Conservation (phyloP, 2,888 invertebrate genomes). For the Clepsis dumicolana region DNA sequence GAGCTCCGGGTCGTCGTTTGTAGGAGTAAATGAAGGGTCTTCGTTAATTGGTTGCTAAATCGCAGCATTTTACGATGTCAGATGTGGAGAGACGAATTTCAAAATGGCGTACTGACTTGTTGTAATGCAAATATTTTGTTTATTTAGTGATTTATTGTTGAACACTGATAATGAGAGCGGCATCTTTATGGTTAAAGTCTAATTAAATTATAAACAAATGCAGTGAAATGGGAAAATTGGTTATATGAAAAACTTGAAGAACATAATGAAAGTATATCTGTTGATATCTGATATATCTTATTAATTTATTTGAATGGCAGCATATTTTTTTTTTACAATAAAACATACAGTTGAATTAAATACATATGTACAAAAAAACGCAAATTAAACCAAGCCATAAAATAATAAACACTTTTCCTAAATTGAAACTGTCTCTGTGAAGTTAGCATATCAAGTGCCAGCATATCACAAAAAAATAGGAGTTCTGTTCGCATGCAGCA, state of each 20-base stretch:
- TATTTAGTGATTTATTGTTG: slow-evolving; percentile 37
- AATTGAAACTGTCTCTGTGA: no score
- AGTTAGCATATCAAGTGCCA: no score
- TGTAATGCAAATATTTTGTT: slow-evolving; percentile 52
- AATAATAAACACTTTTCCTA: no score
- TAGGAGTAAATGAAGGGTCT: slow-evolving; percentile 46
- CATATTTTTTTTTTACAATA: no score
- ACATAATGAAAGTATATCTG: no score
- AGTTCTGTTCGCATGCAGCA: no score
- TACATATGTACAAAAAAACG: no score
- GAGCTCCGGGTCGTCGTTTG: slow-evolving; percentile 49
- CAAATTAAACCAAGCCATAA: no score
- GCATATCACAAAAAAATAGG: no score
- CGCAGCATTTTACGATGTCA: slow-evolving; percentile 55
- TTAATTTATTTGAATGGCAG: no score
- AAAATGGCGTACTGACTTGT: slow-evolving; percentile 56
- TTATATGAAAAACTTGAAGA: not conserved
- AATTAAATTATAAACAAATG: not conserved
- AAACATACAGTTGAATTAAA: no score
- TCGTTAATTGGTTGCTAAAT: slow-evolving; percentile 50
- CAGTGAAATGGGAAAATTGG: not conserved
- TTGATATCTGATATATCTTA: no score
- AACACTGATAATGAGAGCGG: not conserved
- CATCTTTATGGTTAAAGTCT: not conserved
- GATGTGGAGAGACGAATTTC: slow-evolving; percentile 57